Percentiles rank a stretch among this genome's conserved stretches.
Conservation (phyloP, 1,140 invertebrate genomes). For the Calephelis nemesis region DNA sequence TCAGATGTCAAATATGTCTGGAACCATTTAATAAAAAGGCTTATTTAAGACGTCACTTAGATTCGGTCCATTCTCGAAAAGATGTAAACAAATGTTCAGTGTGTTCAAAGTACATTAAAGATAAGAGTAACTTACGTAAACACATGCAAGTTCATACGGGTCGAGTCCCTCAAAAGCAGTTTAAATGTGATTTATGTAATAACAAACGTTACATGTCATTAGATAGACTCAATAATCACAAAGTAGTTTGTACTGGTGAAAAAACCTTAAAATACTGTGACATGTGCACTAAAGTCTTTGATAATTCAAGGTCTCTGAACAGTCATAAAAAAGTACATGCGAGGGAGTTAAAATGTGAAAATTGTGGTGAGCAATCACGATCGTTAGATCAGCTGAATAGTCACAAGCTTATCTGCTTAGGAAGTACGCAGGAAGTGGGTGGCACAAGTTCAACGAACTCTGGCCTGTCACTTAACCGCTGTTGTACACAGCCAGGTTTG, state of each 20-base stretch:
- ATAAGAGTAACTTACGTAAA: slow-evolving; percentile 78
- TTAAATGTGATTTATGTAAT: slow-evolving; percentile 78
- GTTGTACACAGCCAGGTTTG: slow-evolving; percentile 70
- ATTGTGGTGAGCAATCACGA: slow-evolving; percentile 75
- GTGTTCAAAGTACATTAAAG: slow-evolving; percentile 79
- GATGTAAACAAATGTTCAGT: slow-evolving; percentile 79
- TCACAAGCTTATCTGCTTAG: slow-evolving; percentile 71
- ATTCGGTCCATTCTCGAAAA: slow-evolving; percentile 73
- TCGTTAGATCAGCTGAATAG: slow-evolving; percentile 76
- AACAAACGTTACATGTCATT: slow-evolving; percentile 78
- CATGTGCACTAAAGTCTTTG: slow-evolving; percentile 79
- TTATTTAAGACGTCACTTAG: slow-evolving; percentile 72
- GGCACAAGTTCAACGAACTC: slow-evolving; percentile 41
- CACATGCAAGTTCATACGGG: slow-evolving; percentile 79
- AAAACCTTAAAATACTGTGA: slow-evolving; percentile 77
- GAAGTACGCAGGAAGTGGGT: slow-evolving; percentile 48
- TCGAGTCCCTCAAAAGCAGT: slow-evolving; percentile 77
- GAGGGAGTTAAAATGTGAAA: slow-evolving; percentile 76
- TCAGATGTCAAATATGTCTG: slow-evolving; percentile 77
- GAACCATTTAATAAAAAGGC: slow-evolving; percentile 77
- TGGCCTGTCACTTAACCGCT: slow-evolving; percentile 49
- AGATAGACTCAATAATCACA: slow-evolving; percentile 76
- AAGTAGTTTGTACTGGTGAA: slow-evolving; percentile 76
- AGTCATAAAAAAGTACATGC: slow-evolving; percentile 79
- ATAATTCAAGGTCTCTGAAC: slow-evolving; percentile 78